These are phyloP conservation scores for Chaetogeoica ovagalla DNA, from an alignment of 2,888 invertebrate genomes.

Conservation along the genomic window DNA sequence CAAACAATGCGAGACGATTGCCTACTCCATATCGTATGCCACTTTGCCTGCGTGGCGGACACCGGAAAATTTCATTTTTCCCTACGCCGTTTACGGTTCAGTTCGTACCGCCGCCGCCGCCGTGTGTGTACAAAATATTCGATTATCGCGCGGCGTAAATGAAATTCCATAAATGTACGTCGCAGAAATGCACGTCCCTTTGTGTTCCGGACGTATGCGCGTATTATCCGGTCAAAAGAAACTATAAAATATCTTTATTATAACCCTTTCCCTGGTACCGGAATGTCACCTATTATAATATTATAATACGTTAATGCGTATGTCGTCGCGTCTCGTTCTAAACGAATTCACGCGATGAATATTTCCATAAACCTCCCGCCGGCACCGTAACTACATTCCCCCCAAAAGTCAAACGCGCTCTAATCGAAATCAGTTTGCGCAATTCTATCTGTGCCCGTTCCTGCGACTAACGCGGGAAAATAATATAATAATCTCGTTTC, in stretches of 20 bases:
- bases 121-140: neutral
- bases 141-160: neutral
- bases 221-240: constrained; percentile 14
- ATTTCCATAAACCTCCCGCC: neutral
- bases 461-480: too few relatives aligned
- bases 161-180: neutral
- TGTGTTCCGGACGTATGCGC: neutral
- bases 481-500: too few relatives aligned
- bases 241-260: constrained; percentile 5
- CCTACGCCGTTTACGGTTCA: too few relatives aligned
- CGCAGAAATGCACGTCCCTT: constrained; percentile 7
- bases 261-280: constrained; percentile 1
- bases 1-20: too few relatives aligned
- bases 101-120: too few relatives aligned
- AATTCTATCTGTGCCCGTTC: too few relatives aligned
- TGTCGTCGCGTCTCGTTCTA: neutral
- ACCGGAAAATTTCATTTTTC: neutral
- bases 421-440: neutral
- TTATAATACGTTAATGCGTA: neutral
- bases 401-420: neutral
- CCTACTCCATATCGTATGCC: too few relatives aligned
- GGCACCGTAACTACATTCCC: neutral
- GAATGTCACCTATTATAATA: neutral
- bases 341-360: neutral
- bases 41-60: too few relatives aligned